These are phyloP conservation scores for Hemicentrotus pulcherrimus DNA, from an alignment of 35 echinoderm and acorn worm species.

Conservation along the genomic window DNA sequence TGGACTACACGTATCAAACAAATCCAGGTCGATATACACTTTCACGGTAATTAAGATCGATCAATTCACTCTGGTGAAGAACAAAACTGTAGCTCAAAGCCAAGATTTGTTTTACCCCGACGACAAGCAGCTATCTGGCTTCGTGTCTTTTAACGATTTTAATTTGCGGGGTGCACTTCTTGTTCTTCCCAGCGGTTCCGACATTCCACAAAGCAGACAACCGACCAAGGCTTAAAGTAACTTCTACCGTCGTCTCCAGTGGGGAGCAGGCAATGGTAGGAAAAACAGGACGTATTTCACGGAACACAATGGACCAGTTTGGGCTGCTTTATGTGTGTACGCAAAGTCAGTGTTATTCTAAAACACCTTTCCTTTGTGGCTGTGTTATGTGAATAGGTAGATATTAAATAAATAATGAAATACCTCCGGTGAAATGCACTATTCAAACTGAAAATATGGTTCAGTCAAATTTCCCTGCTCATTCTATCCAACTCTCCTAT, in stretches of 20 bases:
- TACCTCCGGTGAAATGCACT: slow-evolving; percentile 10
- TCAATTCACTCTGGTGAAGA: neutral
- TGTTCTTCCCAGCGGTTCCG: neutral
- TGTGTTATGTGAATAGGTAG: neutral
- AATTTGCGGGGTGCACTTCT: neutral
- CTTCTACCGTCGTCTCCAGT: neutral
- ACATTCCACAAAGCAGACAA: neutral
- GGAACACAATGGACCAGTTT: slow-evolving; percentile 21
- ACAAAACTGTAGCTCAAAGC: slow-evolving; percentile 22
- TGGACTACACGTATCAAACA: slow-evolving; percentile 12
- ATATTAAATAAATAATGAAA: slow-evolving; percentile 19
- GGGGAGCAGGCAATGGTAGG: neutral
- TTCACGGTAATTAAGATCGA: slow-evolving; percentile 46
- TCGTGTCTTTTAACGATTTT: neutral
- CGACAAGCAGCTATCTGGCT: neutral
- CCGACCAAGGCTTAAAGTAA: neutral
- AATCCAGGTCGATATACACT: slow-evolving; percentile 26
- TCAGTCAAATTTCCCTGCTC: neutral
- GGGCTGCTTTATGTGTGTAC: neutral
- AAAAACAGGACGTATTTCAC: neutral
- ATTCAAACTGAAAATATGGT: neutral
- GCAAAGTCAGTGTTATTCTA: slow-evolving; percentile 36
- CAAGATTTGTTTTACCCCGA: neutral
- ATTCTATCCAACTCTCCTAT: neutral
- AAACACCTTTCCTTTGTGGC: neutral